phyloP scores from a whole-genome alignment of 2,113 vertebrate genomes.

The Tautogolabrus adspersus region DNA sequence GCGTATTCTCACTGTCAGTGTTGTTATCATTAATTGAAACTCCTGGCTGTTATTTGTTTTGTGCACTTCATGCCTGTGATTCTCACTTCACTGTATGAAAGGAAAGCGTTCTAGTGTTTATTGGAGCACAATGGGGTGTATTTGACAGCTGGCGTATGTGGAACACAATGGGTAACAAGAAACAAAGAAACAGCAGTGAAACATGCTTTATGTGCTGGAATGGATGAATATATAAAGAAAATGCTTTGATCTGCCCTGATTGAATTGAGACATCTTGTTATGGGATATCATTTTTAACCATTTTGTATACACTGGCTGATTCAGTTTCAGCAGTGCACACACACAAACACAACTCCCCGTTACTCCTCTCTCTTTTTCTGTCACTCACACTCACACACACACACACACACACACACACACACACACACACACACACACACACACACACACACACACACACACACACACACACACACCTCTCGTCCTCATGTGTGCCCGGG shows the following conservation, averaged over 20 bases:
- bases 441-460: conserved; percentile 25
- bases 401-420: conserved; percentile 12
- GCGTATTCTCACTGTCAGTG: conserved; percentile 4
- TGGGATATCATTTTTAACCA: conserved; percentile 10
- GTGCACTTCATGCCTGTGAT: conserved; percentile 28
- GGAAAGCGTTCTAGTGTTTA: conserved; percentile 29
- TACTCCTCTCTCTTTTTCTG: conserved; percentile 16
- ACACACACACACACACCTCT: conserved; percentile 28
- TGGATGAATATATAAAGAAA: conserved; percentile 11
- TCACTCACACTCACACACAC: conserved; percentile 30
- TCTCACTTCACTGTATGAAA: conserved; percentile 7
- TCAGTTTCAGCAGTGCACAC: background rate
- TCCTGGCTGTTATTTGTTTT: conserved; percentile 45
- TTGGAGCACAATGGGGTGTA: conserved; percentile 23
- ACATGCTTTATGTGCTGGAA: conserved; percentile 12
- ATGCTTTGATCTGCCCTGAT: conserved; percentile 23
- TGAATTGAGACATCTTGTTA: conserved; percentile 13
- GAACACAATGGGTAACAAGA: conserved; percentile 46
- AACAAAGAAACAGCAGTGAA: conserved; percentile 34
- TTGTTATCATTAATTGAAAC: conserved; percentile 34
- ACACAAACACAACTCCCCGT: background rate
- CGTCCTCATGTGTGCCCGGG: conserved; percentile 59
- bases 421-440: conserved; percentile 33
- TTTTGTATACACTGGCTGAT: background rate
- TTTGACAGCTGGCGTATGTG: conserved; percentile 53